Evolutionary conservation across 2,888 invertebrate species (phyloP), one percentile per base, ranked within the genome.

Genomic region (Teleiodes luculella): DNA sequence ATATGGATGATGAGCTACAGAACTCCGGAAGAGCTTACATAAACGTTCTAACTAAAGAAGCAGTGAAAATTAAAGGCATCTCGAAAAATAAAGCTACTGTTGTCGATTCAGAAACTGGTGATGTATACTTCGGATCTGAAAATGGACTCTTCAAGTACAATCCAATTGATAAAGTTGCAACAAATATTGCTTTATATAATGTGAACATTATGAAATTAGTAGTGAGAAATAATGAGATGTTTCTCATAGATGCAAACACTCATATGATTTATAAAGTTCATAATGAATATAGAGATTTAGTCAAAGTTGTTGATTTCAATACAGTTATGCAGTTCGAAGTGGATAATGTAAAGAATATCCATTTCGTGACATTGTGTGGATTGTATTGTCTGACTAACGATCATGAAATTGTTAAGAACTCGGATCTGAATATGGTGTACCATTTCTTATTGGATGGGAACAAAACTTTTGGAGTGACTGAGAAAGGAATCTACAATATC

Each of bases 51-150:
- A 86, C 85, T 0, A 87, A 84, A 65, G 59, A 76, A 55, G 51
- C 74, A 0, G 66, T 43, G 45, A 86, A 80, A 72, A 76, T 88
- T 2, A 64, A 70, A 51, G 85, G 86, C 0, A 85, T 88, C 13
- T 59, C 68, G 49, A 80, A 70, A 45, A 87, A 87, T 53, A 87
- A 84, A 63, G 88, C 87, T 0, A 79, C 81, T 13, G 86, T 82
- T 0, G 78, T 87, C 0, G 86, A 88, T 53, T 0, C 64, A 0
- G 86, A 84, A 0, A 74, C 78, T 0, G 74, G 88, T 1, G 82
- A 86, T 10, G 82, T 87, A 0, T 88, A 86, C 56, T 88, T 88
- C 54, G 88, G 88, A 10, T 80, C 86, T 0, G 83, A 85, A 16
- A 71, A 88, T 54, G 87, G 87, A 2, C 58, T 88, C 0, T 88